Percentiles rank a stretch among this genome's conserved stretches.
These are phyloP conservation scores for Zaprionus kolodkinae DNA, from an alignment of 1,140 invertebrate genomes.

Conservation along the genomic window DNA sequence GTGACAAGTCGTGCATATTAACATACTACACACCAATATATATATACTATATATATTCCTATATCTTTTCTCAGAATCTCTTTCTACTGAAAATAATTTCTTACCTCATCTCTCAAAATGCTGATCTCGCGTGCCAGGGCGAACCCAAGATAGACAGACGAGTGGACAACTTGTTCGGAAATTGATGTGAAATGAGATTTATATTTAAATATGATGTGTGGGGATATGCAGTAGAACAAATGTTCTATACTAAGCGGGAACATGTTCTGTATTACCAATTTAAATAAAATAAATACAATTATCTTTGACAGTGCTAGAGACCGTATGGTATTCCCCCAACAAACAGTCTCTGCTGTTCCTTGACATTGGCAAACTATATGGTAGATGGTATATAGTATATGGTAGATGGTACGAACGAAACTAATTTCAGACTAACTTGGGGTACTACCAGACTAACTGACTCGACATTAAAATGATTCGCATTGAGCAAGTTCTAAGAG, in stretches of 20 bases:
- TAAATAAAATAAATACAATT: slow-evolving; percentile 24
- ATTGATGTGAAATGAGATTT: slow-evolving; percentile 27
- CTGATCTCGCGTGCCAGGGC: slow-evolving; percentile 48
- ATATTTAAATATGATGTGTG: slow-evolving; percentile 43
- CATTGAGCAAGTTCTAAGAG: background rate
- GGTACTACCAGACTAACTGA: background rate
- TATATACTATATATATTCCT: slow-evolving; percentile 6
- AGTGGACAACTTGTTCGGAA: slow-evolving; percentile 37
- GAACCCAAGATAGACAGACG: slow-evolving; percentile 23
- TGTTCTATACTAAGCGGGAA: slow-evolving; percentile 21
- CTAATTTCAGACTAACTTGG: background rate
- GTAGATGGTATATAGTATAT: too few species aligned
- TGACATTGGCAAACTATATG: slow-evolving; percentile 28
- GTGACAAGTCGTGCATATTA: slow-evolving; percentile 10
- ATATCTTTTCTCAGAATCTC: slow-evolving; percentile 6
- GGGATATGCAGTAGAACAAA: slow-evolving; percentile 16
- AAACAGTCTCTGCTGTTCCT: slow-evolving; percentile 12
- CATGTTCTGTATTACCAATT: slow-evolving; percentile 10
- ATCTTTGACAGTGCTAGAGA: slow-evolving; percentile 9
- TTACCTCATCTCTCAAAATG: slow-evolving; percentile 46
- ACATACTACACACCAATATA: slow-evolving; percentile 9
- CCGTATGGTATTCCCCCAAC: slow-evolving; percentile 28
- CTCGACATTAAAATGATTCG: background rate
- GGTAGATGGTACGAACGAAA: background rate
- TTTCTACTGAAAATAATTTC: slow-evolving; percentile 42